Percentiles rank a stretch among this genome's conserved stretches.
Conservation (phyloP, 2,797 vertebrate species). For the Lithobates pipiens region DNA sequence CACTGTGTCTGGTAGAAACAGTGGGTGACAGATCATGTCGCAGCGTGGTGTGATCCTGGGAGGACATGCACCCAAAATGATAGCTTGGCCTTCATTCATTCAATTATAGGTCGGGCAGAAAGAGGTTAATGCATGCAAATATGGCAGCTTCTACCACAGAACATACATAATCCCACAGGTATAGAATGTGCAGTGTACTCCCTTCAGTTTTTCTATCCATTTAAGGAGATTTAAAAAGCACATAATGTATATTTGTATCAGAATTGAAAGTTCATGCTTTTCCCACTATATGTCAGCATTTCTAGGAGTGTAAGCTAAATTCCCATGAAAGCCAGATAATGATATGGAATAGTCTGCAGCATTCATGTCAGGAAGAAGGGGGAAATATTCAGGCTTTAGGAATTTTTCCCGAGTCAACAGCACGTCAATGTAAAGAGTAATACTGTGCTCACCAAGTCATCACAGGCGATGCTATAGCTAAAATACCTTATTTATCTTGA, state of each 20-base stretch:
- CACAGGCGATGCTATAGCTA: background rate
- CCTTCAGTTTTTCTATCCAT: background rate
- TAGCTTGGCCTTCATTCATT: too few relatives aligned
- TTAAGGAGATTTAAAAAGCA: constrained; percentile 11
- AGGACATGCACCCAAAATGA: too few relatives aligned
- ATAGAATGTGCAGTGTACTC: background rate
- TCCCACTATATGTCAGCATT: constrained; percentile 27
- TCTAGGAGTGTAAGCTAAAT: constrained; percentile 8
- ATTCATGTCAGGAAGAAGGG: constrained; percentile 15
- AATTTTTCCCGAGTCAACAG: constrained; percentile 39
- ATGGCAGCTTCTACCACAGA: background rate
- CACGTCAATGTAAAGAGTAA: background rate
- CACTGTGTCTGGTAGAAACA: too few relatives aligned
- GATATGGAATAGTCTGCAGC: constrained; percentile 32
- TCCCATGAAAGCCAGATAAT: constrained; percentile 47
- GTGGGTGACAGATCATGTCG: too few relatives aligned
- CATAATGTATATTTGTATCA: constrained; percentile 18
- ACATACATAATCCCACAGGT: background rate
- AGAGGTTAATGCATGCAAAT: background rate
- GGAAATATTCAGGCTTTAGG: constrained; percentile 28
- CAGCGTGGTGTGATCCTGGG: too few relatives aligned
- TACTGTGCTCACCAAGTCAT: background rate
- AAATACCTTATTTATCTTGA: constrained; percentile 98
- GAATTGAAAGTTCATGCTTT: constrained; percentile 44
- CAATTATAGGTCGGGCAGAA: too few relatives aligned